Evolutionary conservation across 1,140 invertebrate species (phyloP), one percentile per base, ranked within the genome.

Genomic region (Musca domestica): DNA sequence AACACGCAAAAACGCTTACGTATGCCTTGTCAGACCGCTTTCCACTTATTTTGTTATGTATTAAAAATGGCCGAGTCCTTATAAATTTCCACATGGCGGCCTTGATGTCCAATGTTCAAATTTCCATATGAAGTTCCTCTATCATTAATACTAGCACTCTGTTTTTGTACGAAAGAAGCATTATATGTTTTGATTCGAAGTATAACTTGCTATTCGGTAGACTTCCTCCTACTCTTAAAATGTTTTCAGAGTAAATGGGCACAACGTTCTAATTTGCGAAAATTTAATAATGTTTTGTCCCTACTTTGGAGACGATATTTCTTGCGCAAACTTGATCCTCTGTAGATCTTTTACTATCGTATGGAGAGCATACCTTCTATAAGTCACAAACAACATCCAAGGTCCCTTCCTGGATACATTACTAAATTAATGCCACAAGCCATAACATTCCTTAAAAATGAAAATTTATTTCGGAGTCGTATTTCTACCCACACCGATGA

Each of bases 41-140:
- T 19, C 64, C 68, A 7, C 64, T 47, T 15, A 66, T 30, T 30
- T 49, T 51, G 15, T 66, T 20, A 20, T 66, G 69, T n/a, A 71
- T 68, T 10, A 47, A 47, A 47, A 47, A 47, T 47, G 46, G 46
- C 12, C 46, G 46, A 3, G 46, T 47, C 17, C 46, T 47, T 2
- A 47, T 47, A 10, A 47, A 69, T 17, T 47, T 66, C 17, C 14
- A 49, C 68, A 10, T 65, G 73, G 20, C 72, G 68, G 14, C 75
- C 75, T 34, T n/a, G n/a, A n/a, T n/a, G n/a, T n/a, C n/a, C n/a
- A n/a, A n/a, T n/a, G n/a, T n/a, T n/a, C n/a, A n/a, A n/a, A n/a
- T n/a, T n/a, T n/a, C n/a, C 5, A 25, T 20, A 66, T 74, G 74
- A 17, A 69, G 5, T 41, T 66, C 2, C 2, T 46, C 52, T 4